Evolutionary conservation across 2,113 vertebrate species (phyloP), one percentile per base, ranked within the genome.

Genomic region (Laticauda colubrina): DNA sequence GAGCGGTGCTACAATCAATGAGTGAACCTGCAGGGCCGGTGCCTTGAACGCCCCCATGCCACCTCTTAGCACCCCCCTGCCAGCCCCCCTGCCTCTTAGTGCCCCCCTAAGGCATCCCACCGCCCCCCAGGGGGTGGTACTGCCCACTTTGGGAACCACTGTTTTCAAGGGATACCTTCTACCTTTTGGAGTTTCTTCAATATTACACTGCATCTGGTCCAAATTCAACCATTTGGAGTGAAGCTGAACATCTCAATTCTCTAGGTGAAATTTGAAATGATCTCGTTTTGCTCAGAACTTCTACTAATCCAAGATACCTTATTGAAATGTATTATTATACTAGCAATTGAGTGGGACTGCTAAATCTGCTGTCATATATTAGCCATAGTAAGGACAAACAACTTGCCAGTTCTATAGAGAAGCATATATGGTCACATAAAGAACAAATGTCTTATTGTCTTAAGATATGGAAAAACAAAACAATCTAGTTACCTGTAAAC

Each of bases 401-500:
- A 24, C 34, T 43, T 91, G 20, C 81, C 53, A 59, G 43, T 59
- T 48, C 48, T 48, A 87, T 61, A 48, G 18, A 81, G 75, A 39
- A 43, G 75, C 34, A 21, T 43, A 43, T 81, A 81, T 9, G 75
- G 75, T 8, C 26, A 55, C 29, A 88, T 20, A 29, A 55, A 81
- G 9, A 81, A 75, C 61, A 89, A 75, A n/a, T n/a, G 81, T 8
- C 6, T 91, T 26, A 90, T 20, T 89, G 94, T 87, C 75, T 92
- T 24, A 64, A 75, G 21, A 94, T 92, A 90, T 92, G 91, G 51
- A 64, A 96, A 96, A 95, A 54, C 2, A 95, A 20, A 94, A 92
- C 56, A 59, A 64, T 89, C 94, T 48, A 92, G 87, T 94, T 93
- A 64, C 90, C 94, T 95, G 95, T 91, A 93, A 96, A 96, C 94